phyloP scores from a whole-genome alignment of 2,888 invertebrate species.

The Drosophila pseudotakahashii region DNA sequence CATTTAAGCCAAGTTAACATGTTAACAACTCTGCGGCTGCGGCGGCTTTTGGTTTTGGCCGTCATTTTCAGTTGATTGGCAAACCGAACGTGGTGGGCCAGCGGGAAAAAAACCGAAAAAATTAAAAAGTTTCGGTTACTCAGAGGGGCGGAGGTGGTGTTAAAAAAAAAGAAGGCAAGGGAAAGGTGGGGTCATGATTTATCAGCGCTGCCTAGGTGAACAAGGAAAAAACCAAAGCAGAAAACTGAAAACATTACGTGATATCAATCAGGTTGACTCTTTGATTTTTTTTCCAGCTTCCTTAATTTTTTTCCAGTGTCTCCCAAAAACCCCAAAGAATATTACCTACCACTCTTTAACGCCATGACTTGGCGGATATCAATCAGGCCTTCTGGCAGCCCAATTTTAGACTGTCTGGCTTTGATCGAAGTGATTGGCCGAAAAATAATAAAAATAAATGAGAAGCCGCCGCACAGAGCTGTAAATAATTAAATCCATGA shows the following conservation, averaged over 20 bases:
- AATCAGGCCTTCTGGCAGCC: constrained; percentile 25
- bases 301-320: not conserved
- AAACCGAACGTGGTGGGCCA: constrained; percentile 38
- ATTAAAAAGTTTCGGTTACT: constrained; percentile 12
- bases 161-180: constrained; percentile 44
- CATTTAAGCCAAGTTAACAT: constrained; percentile 49
- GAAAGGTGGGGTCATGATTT: constrained; percentile 52
- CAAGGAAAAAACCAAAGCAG: no score
- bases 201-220: constrained; percentile 23
- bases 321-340: constrained; percentile 2
- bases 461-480: constrained; percentile 16
- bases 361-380: constrained; percentile 34
- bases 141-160: not conserved
- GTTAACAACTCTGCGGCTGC: constrained; percentile 44
- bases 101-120: constrained; percentile 2
- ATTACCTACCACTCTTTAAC: constrained; percentile 25
- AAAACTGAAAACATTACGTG: constrained; percentile 43
- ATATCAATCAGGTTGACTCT: constrained; percentile 53
- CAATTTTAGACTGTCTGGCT: constrained; percentile 35
- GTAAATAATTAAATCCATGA: constrained; percentile 47
- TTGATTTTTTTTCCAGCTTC: no score
- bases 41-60: constrained; percentile 35
- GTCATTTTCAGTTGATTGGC: constrained; percentile 42
- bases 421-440: constrained; percentile 58
- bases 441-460: constrained; percentile 26